Conservation (phyloP, 2,113 vertebrate genomes). For the Leucoraja erinaceus region DNA sequence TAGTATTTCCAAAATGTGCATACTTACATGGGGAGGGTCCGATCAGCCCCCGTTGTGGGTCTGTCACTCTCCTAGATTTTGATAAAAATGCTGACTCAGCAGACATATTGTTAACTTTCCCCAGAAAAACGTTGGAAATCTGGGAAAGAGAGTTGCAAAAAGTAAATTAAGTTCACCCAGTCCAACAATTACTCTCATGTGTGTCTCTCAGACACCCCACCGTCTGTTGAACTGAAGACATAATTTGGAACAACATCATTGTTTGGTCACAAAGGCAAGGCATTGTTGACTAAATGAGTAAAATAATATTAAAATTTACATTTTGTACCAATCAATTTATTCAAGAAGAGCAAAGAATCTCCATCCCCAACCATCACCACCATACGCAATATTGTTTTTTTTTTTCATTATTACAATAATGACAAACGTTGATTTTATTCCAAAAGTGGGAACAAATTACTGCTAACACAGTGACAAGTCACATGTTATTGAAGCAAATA, state of each 20-base stretch:
- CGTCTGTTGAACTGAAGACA: not conserved
- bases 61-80: constrained; percentile 49
- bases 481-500: not conserved
- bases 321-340: not conserved
- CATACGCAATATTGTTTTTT: not conserved
- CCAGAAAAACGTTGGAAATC: constrained; percentile 49
- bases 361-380: not conserved
- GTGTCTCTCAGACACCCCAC: not conserved
- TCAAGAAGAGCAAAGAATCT: not conserved
- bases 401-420: not conserved
- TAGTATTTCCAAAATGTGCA: not conserved
- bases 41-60: not conserved
- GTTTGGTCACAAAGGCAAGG: not conserved
- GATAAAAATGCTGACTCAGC: constrained; percentile 59
- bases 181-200: not conserved
- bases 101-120: constrained; percentile 46
- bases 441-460: not conserved
- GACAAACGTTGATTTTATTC: not conserved
- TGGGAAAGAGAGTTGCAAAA: constrained; percentile 42
- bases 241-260: not conserved
- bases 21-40: constrained; percentile 55
- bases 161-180: not conserved
- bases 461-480: not conserved
- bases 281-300: not conserved
- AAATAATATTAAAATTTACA: not conserved